Evolutionary conservation across 2,888 invertebrate species (phyloP), one percentile per base, ranked within the genome.

Genomic region (Cenopis cana): DNA sequence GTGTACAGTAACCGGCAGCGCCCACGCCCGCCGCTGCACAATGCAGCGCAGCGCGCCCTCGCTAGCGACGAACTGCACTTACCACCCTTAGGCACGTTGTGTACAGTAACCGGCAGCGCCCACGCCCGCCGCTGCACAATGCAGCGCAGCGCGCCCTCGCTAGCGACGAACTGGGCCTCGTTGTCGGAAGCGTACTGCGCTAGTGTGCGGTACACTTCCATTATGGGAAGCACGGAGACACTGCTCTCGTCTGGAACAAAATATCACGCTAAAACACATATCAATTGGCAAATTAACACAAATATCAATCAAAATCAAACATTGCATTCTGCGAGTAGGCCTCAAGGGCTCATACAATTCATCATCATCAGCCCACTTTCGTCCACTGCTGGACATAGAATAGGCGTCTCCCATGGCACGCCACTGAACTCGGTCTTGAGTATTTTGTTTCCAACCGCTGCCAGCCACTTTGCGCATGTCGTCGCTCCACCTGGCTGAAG

Each of bases 41-140:
- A 93, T 74, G 49, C 89, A 88, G 1, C 75, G 76, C 50, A 91
- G 78, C 0, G 90, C 88, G 1, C 75, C 79, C 76, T 91, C 93
- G 61, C 86, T 85, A 0, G 84, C 85, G 1, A 89, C 75, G 72
- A 74, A 76, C 10, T 72, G 69, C 0, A 83, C 77, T 0, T 81
- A 81, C n/a, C 83, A 74, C 2, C 81, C 38, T 12, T 9, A 12
- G 1, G 38, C 11, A 78, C 79, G 3, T 79, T 74, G 14, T 83
- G 83, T 0, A 91, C 89, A 0, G 87, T 77, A 0, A 91, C 36
- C 0, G 89, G 84, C 18, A 91, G 14, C 17, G 78, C 75, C 91
- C 91, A 91, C 8, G 72, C 41, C 0, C 82, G 75, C 38, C 74
- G 61, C 17, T 87, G 81, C n/a, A 87, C 49, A 0, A 93, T 74